Evolutionary conservation across 2,113 vertebrate genomes (phyloP), one percentile per base, ranked within the genome.

Genomic region (Microcebus murinus): DNA sequence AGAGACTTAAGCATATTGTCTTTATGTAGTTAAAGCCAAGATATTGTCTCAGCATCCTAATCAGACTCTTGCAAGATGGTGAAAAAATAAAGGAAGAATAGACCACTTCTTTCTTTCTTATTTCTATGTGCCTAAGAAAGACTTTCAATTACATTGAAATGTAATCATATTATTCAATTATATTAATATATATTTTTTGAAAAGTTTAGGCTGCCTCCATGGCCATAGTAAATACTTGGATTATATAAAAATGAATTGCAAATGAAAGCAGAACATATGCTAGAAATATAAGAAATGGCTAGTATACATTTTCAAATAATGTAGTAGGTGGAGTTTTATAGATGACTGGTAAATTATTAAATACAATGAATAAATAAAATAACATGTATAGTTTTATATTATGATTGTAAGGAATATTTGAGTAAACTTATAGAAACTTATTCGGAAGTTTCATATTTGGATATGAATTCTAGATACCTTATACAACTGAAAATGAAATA

Each of bases 191-290:
- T 57, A 57, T 21, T 21, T 57, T 57, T 57, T 6, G 6, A 57
- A 57, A 57, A 57, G 20, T 1, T 57, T 57, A 21, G 20, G 20
- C 39, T 59, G 92, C 48, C 6, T 86, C 27, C 42, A 39, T 70
- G 21, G 45, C 31, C 13, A 29, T 21, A 71, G 9, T n/a, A 57
- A 93, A 88, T 23, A 86, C 7, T 13, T 55, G 36, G 17, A 67
- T 31, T 89, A 34, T 57, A 71, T 81, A 91, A 61, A 96, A 80
- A 67, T 79, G 15, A 86, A 83, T 88, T 87, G 63, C 7, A 74
- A 83, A 50, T 48, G 15, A 95, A 83, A 21, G 17, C 39, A 83
- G 57, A 92, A 84, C 21, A 76, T 70, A 36, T 88, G 6, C 36
- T 39, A 94, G 65, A 85, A 84, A 14, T 57, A 15, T 85, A 68